Evolutionary conservation across 1,140 invertebrate genomes (phyloP).

Genomic region (Heliconius hermathena): DNA sequence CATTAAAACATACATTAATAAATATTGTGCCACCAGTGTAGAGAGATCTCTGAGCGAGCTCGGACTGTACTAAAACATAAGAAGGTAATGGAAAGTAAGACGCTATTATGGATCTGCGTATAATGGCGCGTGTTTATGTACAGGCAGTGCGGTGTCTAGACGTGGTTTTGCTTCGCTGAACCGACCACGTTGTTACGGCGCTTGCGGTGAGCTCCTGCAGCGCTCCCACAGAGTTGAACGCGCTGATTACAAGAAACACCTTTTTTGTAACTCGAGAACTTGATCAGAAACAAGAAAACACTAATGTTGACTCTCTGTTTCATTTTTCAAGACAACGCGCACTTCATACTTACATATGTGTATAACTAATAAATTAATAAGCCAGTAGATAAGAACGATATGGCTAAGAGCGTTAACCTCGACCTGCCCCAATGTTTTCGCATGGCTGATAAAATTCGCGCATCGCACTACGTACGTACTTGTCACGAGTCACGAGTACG

Average conservation of each 20-base stretch:
- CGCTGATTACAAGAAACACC: conserved; percentile 56
- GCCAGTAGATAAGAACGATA: conserved; percentile 50
- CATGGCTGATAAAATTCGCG: conserved; percentile 59
- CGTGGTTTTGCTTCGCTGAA: conserved; percentile 70
- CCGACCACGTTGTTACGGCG: conserved; percentile 54
- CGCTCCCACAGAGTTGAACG: conserved; percentile 66
- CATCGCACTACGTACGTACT: conserved; percentile 48
- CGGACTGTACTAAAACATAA: conserved; percentile 42
- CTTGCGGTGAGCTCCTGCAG: conserved; percentile 69
- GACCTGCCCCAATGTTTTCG: conserved; percentile 70
- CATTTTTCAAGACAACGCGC: conserved; percentile 28
- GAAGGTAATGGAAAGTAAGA: conserved; percentile 59
- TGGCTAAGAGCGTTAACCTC: conserved; percentile 58
- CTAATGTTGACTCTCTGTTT: conserved; percentile 27
- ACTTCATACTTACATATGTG: conserved; percentile 11
- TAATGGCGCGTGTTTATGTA: conserved; percentile 64
- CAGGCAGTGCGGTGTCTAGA: conserved; percentile 65
- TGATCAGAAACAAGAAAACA: conserved; percentile 52
- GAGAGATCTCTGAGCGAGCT: conserved; percentile 38
- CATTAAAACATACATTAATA: conserved; percentile 48
- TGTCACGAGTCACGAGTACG: conserved; percentile 42
- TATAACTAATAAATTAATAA: conserved; percentile 39
- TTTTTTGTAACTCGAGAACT: conserved; percentile 50
- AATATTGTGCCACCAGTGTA: conserved; percentile 47
- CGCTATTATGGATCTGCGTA: conserved; percentile 40